Base-by-base conservation (phyloP, 2,113 vertebrate genomes). In the Alosa alosa region DNA sequence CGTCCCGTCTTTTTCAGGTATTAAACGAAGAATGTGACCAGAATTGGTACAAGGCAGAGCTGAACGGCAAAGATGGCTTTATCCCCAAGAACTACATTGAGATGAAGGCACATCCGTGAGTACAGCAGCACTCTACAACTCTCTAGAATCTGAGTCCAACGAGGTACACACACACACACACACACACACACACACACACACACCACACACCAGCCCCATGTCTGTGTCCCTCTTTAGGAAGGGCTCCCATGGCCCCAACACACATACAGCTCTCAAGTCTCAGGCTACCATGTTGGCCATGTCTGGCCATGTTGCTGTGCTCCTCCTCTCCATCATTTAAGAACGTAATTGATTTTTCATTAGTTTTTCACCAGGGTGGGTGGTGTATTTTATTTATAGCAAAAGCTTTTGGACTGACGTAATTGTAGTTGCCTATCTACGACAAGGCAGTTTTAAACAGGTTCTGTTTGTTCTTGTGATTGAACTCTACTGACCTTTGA, bases 51-150 rank as follows among this genome's bases (percentile, higher is more conserved):
- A 99, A 99, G 91, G 98, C 98, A 91, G 98, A 99, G 86, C 96
- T 99, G 86, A 97, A 97, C 3, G 98, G 98, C 87, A 99, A 98
- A 93, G 98, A 99, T 0, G 98, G 98, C 92, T 99, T 99, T 94
- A 99, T 99, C 89, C 98, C 98, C 90, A 99, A 99, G 96, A 99
- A 99, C 91, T 99, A 99, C 94, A 99, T 99, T 92, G 97, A 99
- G 95, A 99, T 99, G 98, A 99, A 98, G 92, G 96, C 98, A 81
- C 98, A 99, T 92, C 97, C 96, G 98, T 99, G 95, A 99, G 98
- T 60, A 60, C 55, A 22, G 20, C 3, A 60, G 20, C 18, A 22
- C 20, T 20, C 3, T 22, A 7, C 98, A 93, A 85, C 39, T 4
- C 4, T 22, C 22, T 18, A 47, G 64, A 31, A 31, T 31, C 31